These are phyloP conservation scores for Rhea pennata DNA, from an alignment of 2,113 vertebrate genomes.

Conservation along the genomic window DNA sequence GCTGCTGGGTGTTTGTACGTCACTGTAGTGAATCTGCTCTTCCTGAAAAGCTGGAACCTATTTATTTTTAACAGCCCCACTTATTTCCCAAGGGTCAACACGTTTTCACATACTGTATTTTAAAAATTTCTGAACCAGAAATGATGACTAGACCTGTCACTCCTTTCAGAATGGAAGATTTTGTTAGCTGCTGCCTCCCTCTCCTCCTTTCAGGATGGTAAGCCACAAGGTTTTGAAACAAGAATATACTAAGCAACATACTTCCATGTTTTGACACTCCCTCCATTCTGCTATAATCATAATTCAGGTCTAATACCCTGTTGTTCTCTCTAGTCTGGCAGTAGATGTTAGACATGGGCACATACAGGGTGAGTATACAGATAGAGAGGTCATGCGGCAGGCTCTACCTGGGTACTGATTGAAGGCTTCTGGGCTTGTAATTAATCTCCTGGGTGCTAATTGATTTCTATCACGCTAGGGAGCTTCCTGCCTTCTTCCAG, in stretches of 20 bases:
- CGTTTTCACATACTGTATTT: slow-evolving; percentile 44
- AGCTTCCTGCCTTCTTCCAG: not conserved
- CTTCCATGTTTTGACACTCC: not conserved
- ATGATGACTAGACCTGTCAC: not conserved
- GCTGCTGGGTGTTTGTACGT: slow-evolving; percentile 68
- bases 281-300: not conserved
- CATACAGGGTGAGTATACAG: not conserved
- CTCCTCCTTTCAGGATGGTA: not conserved
- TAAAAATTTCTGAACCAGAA: slow-evolving; percentile 39
- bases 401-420: not conserved
- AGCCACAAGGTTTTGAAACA: not conserved
- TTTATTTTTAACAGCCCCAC: slow-evolving; percentile 64
- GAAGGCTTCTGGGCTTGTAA: not conserved
- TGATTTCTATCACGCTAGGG: fast-evolving
- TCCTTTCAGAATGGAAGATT: not conserved
- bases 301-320: not conserved
- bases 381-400: not conserved
- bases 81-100: slow-evolving; percentile 44
- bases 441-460: not conserved
- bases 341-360: not conserved
- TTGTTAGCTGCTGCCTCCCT: not conserved
- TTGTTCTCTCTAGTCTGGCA: not conserved
- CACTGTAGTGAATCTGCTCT: slow-evolving; percentile 52
- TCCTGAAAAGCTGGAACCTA: slow-evolving; percentile 68
- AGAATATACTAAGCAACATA: not conserved